Evolutionary conservation across 2,888 invertebrate genomes (phyloP), one percentile per base, ranked within the genome.

Genomic region (Parelbella ahira): DNA sequence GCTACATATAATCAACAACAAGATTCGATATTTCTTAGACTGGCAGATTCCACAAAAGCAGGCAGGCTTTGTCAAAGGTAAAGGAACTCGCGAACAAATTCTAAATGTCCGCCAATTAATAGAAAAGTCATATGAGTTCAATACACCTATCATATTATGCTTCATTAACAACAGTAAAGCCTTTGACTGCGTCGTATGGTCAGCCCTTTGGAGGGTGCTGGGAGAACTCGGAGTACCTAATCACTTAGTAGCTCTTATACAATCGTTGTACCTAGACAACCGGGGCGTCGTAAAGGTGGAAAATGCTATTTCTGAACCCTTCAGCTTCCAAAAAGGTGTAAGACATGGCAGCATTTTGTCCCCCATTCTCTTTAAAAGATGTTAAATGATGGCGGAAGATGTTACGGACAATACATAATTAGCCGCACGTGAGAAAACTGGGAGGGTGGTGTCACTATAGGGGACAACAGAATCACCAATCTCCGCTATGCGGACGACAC

Each of bases 11-110:
- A 11, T 25, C 10, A 25, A 11, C 6, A 25, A 25, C 11, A 10
- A 11, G 5, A 25, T 25, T 25, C 11, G 11, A 6, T 25, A 4
- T 5, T 25, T 25, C 11, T 5, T 10, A 5, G n/a, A 25, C 6
- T 5, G 25, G 25, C 8, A 23, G 4, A 23, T 23, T 8, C 23
- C 29, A 1, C 12, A 19, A 2, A 20, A 32, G 4, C 32, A 32
- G 18, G 19, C 32, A 32, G 20, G 32, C 3, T 20, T 32, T n/a
- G 32, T 32, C 11, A 20, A 19, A 32, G 32, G 32, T 4, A 20
- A 9, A 20, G 32, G 32, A 10, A 20, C 11, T 4, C 19, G 32
- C 3, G 32, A 15, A 15, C 15, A 15, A 4, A 15, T 15, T 4
- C 4, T 15, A 15, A 15, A 15, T 4, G 2, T 15, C 3, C 2